These are phyloP conservation scores for Caloenas nicobarica DNA, from an alignment of 2,113 vertebrate genomes.

Conservation along the genomic window DNA sequence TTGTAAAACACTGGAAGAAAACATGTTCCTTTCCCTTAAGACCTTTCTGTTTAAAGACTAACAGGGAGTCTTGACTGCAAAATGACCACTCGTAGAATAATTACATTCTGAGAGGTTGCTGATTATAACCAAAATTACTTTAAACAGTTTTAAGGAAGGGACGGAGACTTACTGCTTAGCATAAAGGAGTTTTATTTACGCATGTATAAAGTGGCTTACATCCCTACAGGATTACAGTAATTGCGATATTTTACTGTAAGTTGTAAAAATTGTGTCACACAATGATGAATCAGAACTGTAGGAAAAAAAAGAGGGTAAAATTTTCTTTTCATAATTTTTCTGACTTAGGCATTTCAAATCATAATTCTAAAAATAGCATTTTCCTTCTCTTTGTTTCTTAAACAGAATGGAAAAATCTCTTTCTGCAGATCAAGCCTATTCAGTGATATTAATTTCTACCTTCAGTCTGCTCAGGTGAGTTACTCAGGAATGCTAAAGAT, in stretches of 20 bases:
- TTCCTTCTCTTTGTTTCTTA: not conserved
- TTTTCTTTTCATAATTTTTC: constrained; percentile 2
- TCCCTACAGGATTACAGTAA: constrained; percentile 23
- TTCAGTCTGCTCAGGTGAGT: not conserved
- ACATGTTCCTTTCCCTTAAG: not conserved
- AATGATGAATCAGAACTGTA: not conserved
- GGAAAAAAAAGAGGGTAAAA: not conserved
- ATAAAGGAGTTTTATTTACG: constrained; percentile 22
- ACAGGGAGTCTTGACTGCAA: not conserved
- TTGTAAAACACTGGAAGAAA: not conserved
- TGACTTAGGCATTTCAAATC: not conserved
- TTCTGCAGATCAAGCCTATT: not conserved
- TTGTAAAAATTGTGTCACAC: constrained; percentile 3
- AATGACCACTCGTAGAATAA: not conserved
- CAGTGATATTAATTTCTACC: not conserved
- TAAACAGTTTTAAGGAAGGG: constrained; percentile 9
- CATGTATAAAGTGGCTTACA: not conserved
- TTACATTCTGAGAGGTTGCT: not conserved
- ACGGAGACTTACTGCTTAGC: not conserved
- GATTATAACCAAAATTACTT: constrained; percentile 31
- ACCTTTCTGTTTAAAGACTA: constrained; percentile 7
- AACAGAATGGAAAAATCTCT: not conserved
- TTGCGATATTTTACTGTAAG: not conserved
- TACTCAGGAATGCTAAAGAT: not conserved
- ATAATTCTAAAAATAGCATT: not conserved